Conservation (phyloP, 2,888 invertebrate genomes). For the Cheiracanthium punctorium region DNA sequence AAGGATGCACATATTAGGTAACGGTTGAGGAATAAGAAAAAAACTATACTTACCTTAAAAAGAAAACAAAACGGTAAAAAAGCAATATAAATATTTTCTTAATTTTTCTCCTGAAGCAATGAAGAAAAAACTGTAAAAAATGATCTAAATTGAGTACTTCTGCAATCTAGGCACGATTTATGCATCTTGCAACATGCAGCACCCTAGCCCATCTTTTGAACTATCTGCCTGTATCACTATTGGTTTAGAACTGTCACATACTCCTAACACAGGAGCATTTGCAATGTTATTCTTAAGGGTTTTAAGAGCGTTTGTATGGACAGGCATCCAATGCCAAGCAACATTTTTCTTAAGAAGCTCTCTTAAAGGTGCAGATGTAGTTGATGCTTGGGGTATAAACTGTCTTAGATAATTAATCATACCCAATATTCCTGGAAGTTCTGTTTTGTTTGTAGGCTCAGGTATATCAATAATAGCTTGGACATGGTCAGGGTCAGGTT, state of each 20-base stretch:
- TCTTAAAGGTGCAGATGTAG: conserved; percentile 17
- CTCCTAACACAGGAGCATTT: neutral
- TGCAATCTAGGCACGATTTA: too few relatives aligned
- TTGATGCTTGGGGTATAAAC: neutral
- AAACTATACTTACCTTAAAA: too few relatives aligned
- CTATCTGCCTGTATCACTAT: conserved; percentile 2
- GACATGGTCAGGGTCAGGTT: conserved; percentile 11
- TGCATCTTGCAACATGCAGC: conserved; percentile 9
- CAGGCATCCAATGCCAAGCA: conserved; percentile 3
- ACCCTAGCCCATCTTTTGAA: neutral
- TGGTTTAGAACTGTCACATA: neutral
- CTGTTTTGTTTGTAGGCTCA: neutral
- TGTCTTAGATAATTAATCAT: conserved; percentile 20
- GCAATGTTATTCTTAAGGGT: neutral
- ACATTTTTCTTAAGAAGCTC: conserved; percentile 17
- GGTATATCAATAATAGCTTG: conserved; percentile 7
- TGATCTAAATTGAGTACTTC: too few relatives aligned
- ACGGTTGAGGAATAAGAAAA: too few relatives aligned
- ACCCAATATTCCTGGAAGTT: conserved; percentile 6
- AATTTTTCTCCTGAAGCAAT: too few relatives aligned
- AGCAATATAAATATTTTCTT: too few relatives aligned
- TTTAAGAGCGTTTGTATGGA: neutral
- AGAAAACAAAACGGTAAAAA: too few relatives aligned
- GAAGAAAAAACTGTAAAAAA: too few relatives aligned
- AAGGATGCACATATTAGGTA: too few relatives aligned